Base-by-base conservation (phyloP, 2,888 invertebrate species). In the Calliscelio sp. region DNA sequence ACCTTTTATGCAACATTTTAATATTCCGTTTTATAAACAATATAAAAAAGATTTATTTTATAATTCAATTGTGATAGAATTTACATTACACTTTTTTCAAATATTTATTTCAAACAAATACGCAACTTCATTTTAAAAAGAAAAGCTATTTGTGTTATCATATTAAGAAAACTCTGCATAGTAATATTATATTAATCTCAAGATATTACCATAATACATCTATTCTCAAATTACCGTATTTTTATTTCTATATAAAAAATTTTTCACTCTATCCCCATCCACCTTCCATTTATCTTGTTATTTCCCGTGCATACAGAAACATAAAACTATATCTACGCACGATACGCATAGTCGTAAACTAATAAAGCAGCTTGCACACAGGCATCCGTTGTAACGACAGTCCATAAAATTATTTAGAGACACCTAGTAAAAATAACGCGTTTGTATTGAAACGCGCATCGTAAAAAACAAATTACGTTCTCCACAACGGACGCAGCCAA, bases 381-480 rank as follows among this genome's bases (percentile, higher is more conserved):
- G 66, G 66, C 71, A 46, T 81, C 70, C 28, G 73, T 55, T 75
- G 81, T 75, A 78, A 82, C 65, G 73, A 57, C 66, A 55, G 66
- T 66, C 78, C 70, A 78, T 82, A 82, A 82, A 82, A 73, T 82
- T 82, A 82, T 82, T 82, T 78, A 82, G 70, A 78, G 71, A 82
- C 59, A 73, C 53, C 59, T 71, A 73, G 53, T 78, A 78, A 78
- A 82, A 78, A 66, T 61, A 71, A 75, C 24, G 63, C 53, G 49
- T 63, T 46, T 63, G 61, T 63, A 78, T 78, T 73, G 81, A 70
- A 75, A 70, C 49, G 55, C 61, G 53, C 61, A 28, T 71, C 78
- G 65, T 82, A 78, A 81, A 75, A 82, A 78, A 51, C 49, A 53
- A 65, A 57, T 73, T 51, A 71, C 46, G 61, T 38, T 35, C 46